Conservation (phyloP, 2,113 vertebrate species). For the Catagonus wagneri region DNA sequence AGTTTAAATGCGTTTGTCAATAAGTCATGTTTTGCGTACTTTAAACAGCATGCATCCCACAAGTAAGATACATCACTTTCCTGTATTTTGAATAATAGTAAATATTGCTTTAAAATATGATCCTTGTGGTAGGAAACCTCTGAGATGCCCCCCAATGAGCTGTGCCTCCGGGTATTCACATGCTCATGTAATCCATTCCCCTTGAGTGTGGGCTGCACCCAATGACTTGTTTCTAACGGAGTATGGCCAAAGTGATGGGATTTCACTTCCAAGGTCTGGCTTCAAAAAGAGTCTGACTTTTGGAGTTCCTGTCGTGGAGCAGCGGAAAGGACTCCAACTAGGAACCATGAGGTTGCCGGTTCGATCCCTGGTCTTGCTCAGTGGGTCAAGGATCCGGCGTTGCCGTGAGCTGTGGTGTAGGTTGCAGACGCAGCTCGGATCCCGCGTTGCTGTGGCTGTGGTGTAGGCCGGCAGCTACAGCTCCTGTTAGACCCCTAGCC, state of each 20-base stretch:
- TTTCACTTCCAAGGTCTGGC: neutral
- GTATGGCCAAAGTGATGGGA: neutral
- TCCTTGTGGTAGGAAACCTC: neutral
- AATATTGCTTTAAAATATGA: slow-evolving; percentile 26
- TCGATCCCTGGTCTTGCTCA: no score
- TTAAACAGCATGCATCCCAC: neutral
- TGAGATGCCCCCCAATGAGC: neutral
- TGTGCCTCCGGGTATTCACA: neutral
- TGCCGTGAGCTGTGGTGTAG: no score
- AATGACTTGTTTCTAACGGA: neutral
- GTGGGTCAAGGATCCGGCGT: no score
- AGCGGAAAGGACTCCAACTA: no score
- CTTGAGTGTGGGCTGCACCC: neutral
- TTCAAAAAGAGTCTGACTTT: neutral
- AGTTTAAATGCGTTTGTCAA: slow-evolving; percentile 53
- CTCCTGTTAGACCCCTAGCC: no score
- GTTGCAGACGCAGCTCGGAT: no score
- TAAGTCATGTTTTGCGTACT: slow-evolving; percentile 9
- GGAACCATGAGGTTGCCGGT: no score
- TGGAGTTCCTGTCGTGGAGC: no score
- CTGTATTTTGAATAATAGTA: slow-evolving; percentile 36
- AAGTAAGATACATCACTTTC: neutral
- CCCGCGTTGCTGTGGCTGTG: no score
- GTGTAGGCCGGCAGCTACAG: no score
- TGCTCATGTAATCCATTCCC: neutral